These are phyloP conservation scores for Saccostrea glomerata DNA, from an alignment of 1,140 invertebrate genomes.

Conservation along the genomic window DNA sequence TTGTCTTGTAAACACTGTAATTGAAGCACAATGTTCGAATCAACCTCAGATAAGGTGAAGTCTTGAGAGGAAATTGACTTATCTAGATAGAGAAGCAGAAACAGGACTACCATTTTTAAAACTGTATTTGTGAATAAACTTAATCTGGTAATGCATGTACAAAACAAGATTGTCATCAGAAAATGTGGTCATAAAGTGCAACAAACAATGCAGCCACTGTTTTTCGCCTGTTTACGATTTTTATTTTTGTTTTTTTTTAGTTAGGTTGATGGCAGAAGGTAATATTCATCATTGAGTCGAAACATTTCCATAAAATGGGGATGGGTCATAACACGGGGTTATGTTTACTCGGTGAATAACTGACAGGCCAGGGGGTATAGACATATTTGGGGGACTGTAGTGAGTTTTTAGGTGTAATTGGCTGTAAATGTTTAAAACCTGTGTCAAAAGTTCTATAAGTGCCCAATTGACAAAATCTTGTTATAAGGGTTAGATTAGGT, in stretches of 20 bases:
- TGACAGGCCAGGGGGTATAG: neutral
- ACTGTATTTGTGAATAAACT: neutral
- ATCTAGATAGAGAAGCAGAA: neutral
- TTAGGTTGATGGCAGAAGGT: neutral
- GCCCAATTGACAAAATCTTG: conserved; percentile 6
- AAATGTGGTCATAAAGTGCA: neutral
- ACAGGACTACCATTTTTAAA: neutral
- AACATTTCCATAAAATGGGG: neutral
- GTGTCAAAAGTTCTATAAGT: neutral
- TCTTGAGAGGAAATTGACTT: neutral
- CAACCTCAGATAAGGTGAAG: neutral
- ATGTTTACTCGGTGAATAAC: conserved; percentile 5
- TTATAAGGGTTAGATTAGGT: conserved; percentile 13
- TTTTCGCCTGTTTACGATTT: conserved; percentile 12
- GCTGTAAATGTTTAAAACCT: conserved; percentile 14
- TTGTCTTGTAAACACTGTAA: conserved; percentile 32
- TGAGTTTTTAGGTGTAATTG: neutral
- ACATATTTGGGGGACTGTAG: neutral
- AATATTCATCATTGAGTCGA: neutral
- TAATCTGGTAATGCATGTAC: neutral
- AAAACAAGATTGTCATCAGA: neutral
- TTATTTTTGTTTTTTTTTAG: neutral
- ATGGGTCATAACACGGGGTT: neutral
- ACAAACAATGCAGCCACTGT: neutral
- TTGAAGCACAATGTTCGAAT: neutral